Percentiles rank a stretch among this genome's conserved stretches.
These are phyloP conservation scores for Aurelia coerulea DNA, from an alignment of 30 jellyfish, hydroid and myxozoan genomes.

Conservation along the genomic window DNA sequence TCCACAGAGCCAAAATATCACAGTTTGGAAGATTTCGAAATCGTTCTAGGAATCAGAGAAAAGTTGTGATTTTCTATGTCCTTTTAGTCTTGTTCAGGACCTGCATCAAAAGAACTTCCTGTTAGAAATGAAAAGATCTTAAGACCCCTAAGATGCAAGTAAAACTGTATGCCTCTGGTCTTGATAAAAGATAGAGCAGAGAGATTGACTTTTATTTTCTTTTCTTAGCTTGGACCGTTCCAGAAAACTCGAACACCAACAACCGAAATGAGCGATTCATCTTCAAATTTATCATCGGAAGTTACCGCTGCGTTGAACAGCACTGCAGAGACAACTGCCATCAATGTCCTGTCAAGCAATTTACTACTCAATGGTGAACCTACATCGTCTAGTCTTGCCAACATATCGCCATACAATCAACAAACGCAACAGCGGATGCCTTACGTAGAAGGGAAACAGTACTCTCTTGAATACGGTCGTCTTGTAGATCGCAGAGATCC, in stretches of 20 bases:
- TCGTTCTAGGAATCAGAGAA: too few relatives aligned
- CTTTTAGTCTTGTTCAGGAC: too few relatives aligned
- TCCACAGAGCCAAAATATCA: too few relatives aligned
- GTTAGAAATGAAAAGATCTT: too few relatives aligned
- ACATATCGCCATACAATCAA: background rate
- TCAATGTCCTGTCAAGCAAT: constrained; percentile 12
- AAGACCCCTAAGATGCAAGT: too few relatives aligned
- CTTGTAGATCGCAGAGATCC: constrained; percentile 1
- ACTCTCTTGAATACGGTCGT: background rate
- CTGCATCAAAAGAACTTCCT: too few relatives aligned
- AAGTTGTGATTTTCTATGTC: too few relatives aligned
- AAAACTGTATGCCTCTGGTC: too few relatives aligned
- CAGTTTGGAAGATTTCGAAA: too few relatives aligned
- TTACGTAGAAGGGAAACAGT: background rate
- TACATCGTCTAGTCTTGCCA: background rate
- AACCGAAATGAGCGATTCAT: constrained; percentile 27
- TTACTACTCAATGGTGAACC: constrained; percentile 2
- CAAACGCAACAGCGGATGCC: background rate
- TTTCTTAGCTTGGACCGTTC: constrained; percentile 62
- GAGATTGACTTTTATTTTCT: background rate
- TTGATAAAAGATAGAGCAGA: too few relatives aligned
- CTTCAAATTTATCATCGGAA: constrained; percentile 47
- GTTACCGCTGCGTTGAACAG: constrained; percentile 12
- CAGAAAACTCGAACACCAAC: constrained; percentile 60
- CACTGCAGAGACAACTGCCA: constrained; percentile 35